These are phyloP conservation scores for Anthoscopus minutus DNA, from an alignment of 2,113 vertebrate genomes.

Conservation along the genomic window DNA sequence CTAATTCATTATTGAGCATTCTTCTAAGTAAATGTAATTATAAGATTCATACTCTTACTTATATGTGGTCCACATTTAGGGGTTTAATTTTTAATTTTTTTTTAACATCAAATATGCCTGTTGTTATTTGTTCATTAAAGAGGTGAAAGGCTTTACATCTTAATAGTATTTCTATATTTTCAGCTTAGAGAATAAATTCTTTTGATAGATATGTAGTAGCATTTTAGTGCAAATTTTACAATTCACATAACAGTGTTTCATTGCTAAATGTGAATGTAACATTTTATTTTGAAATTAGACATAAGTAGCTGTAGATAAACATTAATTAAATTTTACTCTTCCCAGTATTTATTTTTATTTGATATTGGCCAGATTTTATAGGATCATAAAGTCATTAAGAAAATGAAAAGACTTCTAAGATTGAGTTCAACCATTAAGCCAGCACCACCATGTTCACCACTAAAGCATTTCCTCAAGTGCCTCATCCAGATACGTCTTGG, in stretches of 20 bases:
- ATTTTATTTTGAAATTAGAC: background rate
- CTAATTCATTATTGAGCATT: background rate
- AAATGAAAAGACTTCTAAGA: background rate
- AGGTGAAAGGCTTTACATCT: background rate
- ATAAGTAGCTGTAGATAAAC: background rate
- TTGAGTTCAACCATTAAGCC: background rate
- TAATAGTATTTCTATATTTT: background rate
- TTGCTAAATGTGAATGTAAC: background rate
- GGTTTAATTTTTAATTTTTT: background rate
- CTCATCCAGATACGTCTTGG: background rate
- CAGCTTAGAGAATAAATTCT: background rate
- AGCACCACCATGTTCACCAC: background rate
- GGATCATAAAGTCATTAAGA: background rate
- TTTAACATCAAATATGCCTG: background rate
- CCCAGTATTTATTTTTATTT: background rate
- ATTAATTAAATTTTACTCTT: background rate
- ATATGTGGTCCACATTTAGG: background rate
- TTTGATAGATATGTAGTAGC: background rate
- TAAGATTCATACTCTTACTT: background rate
- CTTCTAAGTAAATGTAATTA: background rate
- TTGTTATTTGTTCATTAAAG: background rate
- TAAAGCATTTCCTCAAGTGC: background rate
- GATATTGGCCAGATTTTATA: background rate
- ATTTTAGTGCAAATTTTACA: background rate
- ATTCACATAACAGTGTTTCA: background rate